These are phyloP conservation scores for Leptonema lineaticorne DNA, from an alignment of 1,140 invertebrate genomes.

Conservation along the genomic window DNA sequence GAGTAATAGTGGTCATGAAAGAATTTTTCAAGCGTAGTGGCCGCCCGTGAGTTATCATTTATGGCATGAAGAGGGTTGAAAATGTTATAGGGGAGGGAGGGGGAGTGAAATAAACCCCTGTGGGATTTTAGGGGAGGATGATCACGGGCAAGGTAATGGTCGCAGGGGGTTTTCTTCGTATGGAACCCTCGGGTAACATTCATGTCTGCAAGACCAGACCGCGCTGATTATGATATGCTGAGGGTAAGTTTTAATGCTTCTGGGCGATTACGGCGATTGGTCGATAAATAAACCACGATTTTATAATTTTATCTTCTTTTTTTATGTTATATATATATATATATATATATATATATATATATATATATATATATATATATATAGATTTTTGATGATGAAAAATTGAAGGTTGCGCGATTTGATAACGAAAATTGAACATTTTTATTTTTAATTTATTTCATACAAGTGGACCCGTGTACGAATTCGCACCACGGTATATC, in stretches of 20 bases:
- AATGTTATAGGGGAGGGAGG: background rate
- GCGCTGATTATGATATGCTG: constrained; percentile 38
- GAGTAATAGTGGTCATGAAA: constrained; percentile 40
- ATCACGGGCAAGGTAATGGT: constrained; percentile 32
- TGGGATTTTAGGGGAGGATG: constrained; percentile 16
- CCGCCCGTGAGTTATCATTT: constrained; percentile 34
- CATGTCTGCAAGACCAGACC: constrained; percentile 11
- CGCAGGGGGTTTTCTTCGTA: constrained; percentile 13
- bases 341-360: background rate
- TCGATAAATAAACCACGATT: background rate
- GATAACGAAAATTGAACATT: too few species aligned
- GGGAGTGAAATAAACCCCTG: background rate
- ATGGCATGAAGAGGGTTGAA: constrained; percentile 17
- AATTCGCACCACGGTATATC: too few species aligned
- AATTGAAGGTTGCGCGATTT: too few species aligned
- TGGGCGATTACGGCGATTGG: background rate
- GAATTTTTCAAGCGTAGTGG: constrained; percentile 38
- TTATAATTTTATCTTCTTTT: too few species aligned
- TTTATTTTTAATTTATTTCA: too few species aligned
- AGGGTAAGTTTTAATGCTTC: constrained; percentile 23
- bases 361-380: background rate
- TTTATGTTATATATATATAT: background rate
- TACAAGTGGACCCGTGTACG: too few species aligned
- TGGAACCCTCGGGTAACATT: constrained; percentile 38
- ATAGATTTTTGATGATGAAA: background rate